Conservation (phyloP, 2,797 vertebrate genomes). For the Cuculus canorus region DNA sequence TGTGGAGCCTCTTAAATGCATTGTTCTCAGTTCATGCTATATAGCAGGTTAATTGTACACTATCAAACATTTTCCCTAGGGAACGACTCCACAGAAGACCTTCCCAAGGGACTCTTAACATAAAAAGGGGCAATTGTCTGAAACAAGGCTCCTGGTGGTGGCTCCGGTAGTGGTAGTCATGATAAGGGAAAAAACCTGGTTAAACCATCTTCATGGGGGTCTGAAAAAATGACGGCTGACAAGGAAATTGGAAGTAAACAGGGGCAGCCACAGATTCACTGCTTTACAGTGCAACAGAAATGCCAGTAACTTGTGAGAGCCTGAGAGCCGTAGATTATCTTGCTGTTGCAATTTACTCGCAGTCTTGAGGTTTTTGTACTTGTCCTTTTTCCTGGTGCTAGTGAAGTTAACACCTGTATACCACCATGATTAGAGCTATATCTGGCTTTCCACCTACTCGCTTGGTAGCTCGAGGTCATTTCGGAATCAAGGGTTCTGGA, state of each 20-base stretch:
- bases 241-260: constrained; percentile 32
- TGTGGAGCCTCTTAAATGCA: background rate
- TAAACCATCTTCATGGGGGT: background rate
- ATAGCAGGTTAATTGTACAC: background rate
- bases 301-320: constrained; percentile 36
- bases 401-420: constrained; percentile 45
- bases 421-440: background rate
- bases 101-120: background rate
- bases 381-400: constrained; percentile 1
- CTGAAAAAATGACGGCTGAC: background rate
- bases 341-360: constrained; percentile 36
- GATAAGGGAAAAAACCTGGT: background rate
- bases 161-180: background rate
- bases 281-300: constrained; percentile 9
- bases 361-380: constrained; percentile 6
- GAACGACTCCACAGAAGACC: background rate
- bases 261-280: background rate
- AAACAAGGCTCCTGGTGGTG: background rate
- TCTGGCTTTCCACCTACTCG: background rate
- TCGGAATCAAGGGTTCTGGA: constrained; percentile 58
- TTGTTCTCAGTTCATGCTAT: background rate
- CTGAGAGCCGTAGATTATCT: constrained; percentile 16
- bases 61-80: background rate
- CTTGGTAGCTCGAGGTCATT: constrained; percentile 53
- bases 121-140: background rate